Conservation (phyloP, 2,113 vertebrate species). For the Pogona vitticeps region DNA sequence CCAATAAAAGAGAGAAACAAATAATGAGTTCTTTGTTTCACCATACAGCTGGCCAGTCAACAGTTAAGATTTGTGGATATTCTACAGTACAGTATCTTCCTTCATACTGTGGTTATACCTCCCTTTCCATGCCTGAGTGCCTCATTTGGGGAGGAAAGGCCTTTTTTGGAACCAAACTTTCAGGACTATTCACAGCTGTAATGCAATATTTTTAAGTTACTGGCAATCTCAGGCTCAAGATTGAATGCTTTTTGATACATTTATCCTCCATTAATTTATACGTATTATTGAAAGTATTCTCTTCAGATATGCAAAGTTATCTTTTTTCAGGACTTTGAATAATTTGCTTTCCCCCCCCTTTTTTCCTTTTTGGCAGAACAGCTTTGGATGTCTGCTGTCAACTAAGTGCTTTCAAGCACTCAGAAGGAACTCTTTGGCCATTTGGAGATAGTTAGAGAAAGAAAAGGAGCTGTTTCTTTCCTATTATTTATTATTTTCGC, state of each 20-base stretch:
- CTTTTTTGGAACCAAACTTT: neutral
- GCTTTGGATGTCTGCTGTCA: neutral
- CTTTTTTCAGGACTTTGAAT: neutral
- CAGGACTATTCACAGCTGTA: neutral
- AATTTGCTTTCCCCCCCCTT: neutral
- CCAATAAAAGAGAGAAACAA: neutral
- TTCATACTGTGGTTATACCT: neutral
- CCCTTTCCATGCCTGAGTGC: neutral
- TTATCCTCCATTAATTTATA: neutral
- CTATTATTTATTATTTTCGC: neutral
- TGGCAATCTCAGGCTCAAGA: neutral
- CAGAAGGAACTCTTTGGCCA: too few species aligned
- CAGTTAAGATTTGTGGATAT: neutral
- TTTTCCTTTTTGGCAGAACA: neutral
- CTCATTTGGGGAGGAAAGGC: neutral
- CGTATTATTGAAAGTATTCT: neutral
- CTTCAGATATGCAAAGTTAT: neutral
- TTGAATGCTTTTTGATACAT: neutral
- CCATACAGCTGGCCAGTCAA: neutral
- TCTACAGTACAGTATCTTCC: neutral
- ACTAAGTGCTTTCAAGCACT: neutral
- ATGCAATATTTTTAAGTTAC: neutral
- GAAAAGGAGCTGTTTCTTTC: neutral
- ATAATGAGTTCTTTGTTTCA: neutral
- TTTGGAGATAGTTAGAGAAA: neutral